These are phyloP conservation scores for Urocynchramus pylzowi DNA, from an alignment of 2,113 vertebrate genomes.

Conservation along the genomic window DNA sequence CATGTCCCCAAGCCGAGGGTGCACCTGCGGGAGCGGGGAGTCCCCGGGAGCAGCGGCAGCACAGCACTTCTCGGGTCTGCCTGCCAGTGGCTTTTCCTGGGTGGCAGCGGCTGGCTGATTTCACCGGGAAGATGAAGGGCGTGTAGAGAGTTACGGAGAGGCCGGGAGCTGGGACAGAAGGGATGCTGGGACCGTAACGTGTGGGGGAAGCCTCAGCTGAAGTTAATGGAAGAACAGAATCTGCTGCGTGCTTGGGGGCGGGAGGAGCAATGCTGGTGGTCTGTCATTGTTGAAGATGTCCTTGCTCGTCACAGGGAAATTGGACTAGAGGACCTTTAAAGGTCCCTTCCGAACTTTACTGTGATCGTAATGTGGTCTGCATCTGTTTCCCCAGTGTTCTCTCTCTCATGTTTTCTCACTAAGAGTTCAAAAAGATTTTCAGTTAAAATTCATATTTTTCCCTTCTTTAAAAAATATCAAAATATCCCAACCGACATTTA, in stretches of 20 bases:
- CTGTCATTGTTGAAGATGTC: neutral
- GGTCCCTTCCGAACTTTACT: neutral
- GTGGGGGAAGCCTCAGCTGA: accelerated
- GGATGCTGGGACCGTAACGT: accelerated
- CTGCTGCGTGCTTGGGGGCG: accelerated
- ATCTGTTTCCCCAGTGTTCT: accelerated
- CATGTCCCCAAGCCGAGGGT: accelerated
- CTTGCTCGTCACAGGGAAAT: no score
- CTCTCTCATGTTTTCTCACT: neutral
- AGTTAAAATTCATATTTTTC: neutral
- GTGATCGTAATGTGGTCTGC: neutral
- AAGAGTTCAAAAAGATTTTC: neutral
- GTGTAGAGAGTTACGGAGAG: accelerated
- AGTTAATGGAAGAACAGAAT: neutral
- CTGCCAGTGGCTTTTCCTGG: accelerated
- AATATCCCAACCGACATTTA: neutral
- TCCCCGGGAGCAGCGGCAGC: neutral
- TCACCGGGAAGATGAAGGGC: accelerated
- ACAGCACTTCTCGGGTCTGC: accelerated
- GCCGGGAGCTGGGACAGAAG: accelerated
- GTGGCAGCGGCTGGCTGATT: accelerated
- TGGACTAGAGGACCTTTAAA: neutral
- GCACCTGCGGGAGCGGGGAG: neutral
- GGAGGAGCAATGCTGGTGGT: neutral
- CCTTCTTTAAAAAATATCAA: neutral